Conservation (phyloP, 2,888 invertebrate species). For the Charanyca ferruginea region DNA sequence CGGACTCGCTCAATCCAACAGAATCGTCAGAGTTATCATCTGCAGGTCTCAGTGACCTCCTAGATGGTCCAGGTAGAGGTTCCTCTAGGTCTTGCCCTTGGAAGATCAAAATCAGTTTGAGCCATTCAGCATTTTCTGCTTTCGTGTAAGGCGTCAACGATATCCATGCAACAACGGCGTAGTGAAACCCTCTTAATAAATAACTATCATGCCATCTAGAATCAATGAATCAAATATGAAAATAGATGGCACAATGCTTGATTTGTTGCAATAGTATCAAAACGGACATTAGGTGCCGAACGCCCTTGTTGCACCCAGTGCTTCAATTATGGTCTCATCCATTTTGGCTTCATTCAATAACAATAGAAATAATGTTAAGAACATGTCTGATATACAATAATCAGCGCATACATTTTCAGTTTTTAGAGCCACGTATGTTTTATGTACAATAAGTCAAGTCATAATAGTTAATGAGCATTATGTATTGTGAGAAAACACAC, state of each 20-base stretch:
- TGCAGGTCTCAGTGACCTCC: slow-evolving; percentile 1
- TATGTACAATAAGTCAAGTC: slow-evolving; percentile 27
- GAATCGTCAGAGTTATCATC: slow-evolving; percentile 2
- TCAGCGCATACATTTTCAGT: slow-evolving; percentile 5
- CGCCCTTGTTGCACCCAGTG: no score
- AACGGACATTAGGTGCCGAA: no score
- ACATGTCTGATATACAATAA: slow-evolving; percentile 3
- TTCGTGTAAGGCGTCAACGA: no score
- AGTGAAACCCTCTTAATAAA: no score
- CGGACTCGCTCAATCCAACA: not conserved
- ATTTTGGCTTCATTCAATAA: slow-evolving; percentile 18
- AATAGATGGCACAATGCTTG: no score
- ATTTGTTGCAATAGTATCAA: no score
- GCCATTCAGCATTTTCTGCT: no score
- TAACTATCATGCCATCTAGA: no score
- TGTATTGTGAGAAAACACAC: slow-evolving; percentile 34
- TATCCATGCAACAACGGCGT: no score
- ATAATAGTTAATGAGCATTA: slow-evolving; percentile 52
- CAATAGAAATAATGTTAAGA: slow-evolving; percentile 3
- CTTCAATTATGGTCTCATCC: not conserved
- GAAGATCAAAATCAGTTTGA: slow-evolving; percentile 2
- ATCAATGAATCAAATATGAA: no score
- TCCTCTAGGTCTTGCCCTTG: no score
- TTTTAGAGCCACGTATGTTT: slow-evolving; percentile 17
- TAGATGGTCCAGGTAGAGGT: slow-evolving; percentile 1